Conservation (phyloP, 2,113 vertebrate species). For the Cyanoramphus novaezelandiae region DNA sequence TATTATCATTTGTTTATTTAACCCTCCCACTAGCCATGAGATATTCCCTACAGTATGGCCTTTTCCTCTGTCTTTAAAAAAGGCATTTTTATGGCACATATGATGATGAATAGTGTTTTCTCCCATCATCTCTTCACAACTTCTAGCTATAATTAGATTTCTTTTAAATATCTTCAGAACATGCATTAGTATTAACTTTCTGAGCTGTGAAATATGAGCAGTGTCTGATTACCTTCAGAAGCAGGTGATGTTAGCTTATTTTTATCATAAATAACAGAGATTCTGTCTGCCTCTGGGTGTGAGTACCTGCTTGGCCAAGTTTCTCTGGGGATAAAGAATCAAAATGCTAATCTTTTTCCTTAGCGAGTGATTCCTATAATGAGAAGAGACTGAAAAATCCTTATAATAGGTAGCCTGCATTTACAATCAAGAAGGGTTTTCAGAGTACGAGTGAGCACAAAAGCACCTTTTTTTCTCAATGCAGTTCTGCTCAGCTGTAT, state of each 20-base stretch:
- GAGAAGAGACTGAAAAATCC: neutral
- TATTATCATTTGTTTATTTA: conserved; percentile 88
- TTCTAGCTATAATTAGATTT: neutral
- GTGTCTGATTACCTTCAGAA: neutral
- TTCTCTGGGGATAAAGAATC: neutral
- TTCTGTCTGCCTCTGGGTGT: neutral
- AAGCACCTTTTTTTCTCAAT: neutral
- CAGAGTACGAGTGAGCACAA: neutral
- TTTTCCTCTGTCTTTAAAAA: conserved; percentile 52
- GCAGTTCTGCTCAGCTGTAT: neutral
- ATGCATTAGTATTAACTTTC: neutral
- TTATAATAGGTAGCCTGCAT: neutral
- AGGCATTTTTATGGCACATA: neutral
- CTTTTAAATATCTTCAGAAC: neutral
- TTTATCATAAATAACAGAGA: neutral
- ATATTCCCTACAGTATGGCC: conserved; percentile 54
- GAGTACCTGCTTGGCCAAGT: neutral
- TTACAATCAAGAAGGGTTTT: neutral
- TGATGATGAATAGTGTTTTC: neutral
- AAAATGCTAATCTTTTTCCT: neutral
- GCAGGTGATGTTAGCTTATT: neutral
- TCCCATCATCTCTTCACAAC: neutral
- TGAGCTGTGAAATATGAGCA: neutral
- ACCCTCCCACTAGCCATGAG: conserved; percentile 75
- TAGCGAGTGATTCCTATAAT: neutral